These are phyloP conservation scores for Lasioglossum calceatum DNA, from an alignment of 2,888 invertebrate species.

Conservation along the genomic window DNA sequence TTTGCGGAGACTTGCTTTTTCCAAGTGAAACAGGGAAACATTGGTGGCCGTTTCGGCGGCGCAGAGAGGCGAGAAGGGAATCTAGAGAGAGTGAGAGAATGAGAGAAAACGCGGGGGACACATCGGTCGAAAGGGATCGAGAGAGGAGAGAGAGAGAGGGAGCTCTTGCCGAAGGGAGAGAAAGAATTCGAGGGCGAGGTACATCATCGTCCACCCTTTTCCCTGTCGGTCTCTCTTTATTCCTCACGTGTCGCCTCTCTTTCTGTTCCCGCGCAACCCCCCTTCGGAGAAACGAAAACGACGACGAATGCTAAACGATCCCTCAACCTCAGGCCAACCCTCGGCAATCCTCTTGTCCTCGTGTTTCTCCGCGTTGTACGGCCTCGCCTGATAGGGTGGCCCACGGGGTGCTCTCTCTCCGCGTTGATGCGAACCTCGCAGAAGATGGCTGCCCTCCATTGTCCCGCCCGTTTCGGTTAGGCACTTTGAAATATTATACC, in stretches of 20 bases:
- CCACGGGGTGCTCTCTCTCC: slow-evolving; percentile 47
- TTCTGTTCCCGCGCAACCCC: slow-evolving; percentile 34
- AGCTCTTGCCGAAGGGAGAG: slow-evolving; percentile 12
- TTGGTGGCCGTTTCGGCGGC: background rate
- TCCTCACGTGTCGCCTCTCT: slow-evolving; percentile 17
- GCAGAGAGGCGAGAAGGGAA: background rate
- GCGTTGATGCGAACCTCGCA: slow-evolving; percentile 70
- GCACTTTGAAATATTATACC: slow-evolving; percentile 83
- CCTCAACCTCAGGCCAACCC: slow-evolving; percentile 77
- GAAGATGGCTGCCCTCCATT: slow-evolving; percentile 77
- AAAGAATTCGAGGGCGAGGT: slow-evolving; percentile 54
- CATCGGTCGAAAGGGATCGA: slow-evolving; percentile 37
- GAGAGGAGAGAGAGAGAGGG: slow-evolving; percentile 25
- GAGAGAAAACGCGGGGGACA: slow-evolving; percentile 16
- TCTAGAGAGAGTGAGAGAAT: slow-evolving; percentile 21
- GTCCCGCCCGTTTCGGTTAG: slow-evolving; percentile 75
- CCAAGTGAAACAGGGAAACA: slow-evolving; percentile 60
- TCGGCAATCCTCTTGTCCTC: slow-evolving; percentile 74
- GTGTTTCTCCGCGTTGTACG: slow-evolving; percentile 70
- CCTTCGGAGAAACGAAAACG: slow-evolving; percentile 69
- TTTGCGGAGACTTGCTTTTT: slow-evolving; percentile 74
- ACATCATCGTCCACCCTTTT: slow-evolving; percentile 65
- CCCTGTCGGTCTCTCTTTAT: slow-evolving; percentile 26
- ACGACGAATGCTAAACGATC: slow-evolving; percentile 81
- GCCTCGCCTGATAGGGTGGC: slow-evolving; percentile 71